phyloP scores from a whole-genome alignment of 2,797 vertebrate genomes.

The Lophius americanus region DNA sequence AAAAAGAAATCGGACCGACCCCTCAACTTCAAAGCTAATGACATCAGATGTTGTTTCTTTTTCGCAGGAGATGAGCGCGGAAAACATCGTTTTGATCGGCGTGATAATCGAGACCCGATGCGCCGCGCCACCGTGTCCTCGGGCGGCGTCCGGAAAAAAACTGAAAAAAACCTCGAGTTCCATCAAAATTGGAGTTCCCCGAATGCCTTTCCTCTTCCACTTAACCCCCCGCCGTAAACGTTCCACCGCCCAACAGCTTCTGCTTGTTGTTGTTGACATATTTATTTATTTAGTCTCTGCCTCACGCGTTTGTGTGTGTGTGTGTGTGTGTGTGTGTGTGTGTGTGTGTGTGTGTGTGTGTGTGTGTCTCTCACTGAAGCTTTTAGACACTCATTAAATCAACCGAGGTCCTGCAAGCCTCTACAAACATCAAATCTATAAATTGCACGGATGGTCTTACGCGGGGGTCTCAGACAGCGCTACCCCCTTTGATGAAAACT shows the following conservation, averaged over 20 bases:
- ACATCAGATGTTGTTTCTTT: slow-evolving; percentile 37
- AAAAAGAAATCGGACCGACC: slow-evolving; percentile 5
- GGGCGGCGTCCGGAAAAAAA: slow-evolving; percentile 34
- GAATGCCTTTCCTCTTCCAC: slow-evolving; percentile 41
- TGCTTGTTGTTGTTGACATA: slow-evolving; percentile 64
- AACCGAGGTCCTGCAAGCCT: slow-evolving; percentile 78
- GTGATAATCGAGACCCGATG: slow-evolving; percentile 44
- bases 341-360: slow-evolving; percentile 21
- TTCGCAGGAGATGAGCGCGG: slow-evolving; percentile 29
- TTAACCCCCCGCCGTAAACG: slow-evolving; percentile 38
- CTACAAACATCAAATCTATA: slow-evolving; percentile 84
- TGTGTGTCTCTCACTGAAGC: slow-evolving; percentile 74
- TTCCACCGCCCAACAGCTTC: slow-evolving; percentile 52
- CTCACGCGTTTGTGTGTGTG: no score
- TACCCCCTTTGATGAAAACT: slow-evolving; percentile 84
- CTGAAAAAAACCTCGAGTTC: slow-evolving; percentile 50
- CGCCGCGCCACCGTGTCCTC: slow-evolving; percentile 29
- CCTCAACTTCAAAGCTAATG: slow-evolving; percentile 38
- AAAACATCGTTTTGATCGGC: slow-evolving; percentile 21
- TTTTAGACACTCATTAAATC: slow-evolving; percentile 83
- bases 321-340: no score
- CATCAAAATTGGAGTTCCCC: slow-evolving; percentile 59
- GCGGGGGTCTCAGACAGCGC: slow-evolving; percentile 79
- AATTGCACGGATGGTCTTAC: slow-evolving; percentile 83
- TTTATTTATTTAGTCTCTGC: slow-evolving; percentile 18